Evolutionary conservation across 1,140 invertebrate species (phyloP).

Genomic region (Pissodes strobi): DNA sequence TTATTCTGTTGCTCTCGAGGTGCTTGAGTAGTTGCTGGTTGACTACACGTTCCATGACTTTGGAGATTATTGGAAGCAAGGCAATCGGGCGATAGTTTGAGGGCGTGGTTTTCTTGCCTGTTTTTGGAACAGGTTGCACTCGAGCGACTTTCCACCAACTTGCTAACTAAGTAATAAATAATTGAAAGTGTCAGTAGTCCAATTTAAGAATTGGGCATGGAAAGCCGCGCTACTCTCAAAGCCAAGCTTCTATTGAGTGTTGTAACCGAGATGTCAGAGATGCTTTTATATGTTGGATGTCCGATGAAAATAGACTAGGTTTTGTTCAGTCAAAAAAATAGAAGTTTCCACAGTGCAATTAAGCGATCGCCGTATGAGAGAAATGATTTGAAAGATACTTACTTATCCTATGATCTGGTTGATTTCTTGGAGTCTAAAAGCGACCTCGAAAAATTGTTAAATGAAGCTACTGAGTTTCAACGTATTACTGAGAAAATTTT

Average conservation of each 20-base stretch:
- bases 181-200: conserved; percentile 39
- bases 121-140: too few species aligned
- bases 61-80: too few species aligned
- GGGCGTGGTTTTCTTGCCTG: too few species aligned
- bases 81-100: too few species aligned
- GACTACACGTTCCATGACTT: too few species aligned
- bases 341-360: conserved; percentile 42
- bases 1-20: too few species aligned
- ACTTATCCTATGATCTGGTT: conserved; percentile 4
- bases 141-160: too few species aligned
- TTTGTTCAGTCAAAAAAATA: conserved; percentile 52
- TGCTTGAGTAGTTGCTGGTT: too few species aligned
- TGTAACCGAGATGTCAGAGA: conserved; percentile 54
- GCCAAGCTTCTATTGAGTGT: conserved; percentile 50
- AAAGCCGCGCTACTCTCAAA: conserved; percentile 45
- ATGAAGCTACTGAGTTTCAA: not conserved
- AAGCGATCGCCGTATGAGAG: conserved; percentile 2
- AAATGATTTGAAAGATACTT: not conserved
- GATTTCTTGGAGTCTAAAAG: conserved; percentile 1
- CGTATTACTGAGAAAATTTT: too few species aligned
- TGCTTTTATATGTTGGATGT: conserved; percentile 48
- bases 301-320: conserved; percentile 44
- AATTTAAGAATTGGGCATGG: conserved; percentile 48
- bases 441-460: conserved; percentile 8
- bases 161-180: conserved; percentile 35